These are phyloP conservation scores for Proterorhinus semilunaris DNA, from an alignment of 2,113 vertebrate species.

Conservation along the genomic window DNA sequence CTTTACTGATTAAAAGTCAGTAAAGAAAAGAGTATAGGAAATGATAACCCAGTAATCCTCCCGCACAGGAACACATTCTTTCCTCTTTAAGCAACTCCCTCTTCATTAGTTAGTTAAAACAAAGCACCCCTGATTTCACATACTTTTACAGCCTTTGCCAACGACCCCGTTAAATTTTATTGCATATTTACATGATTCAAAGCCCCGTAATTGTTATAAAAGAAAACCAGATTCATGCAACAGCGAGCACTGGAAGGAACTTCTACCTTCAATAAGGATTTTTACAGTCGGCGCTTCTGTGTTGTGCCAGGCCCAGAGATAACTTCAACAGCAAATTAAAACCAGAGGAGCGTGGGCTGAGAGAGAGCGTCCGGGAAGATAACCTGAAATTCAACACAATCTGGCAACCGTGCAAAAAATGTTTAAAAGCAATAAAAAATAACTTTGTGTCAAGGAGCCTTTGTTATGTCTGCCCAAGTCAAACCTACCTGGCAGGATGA, in stretches of 20 bases:
- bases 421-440: conserved; percentile 41
- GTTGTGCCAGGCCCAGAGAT: conserved; percentile 18
- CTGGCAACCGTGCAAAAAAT: conserved; percentile 30
- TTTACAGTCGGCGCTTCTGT: conserved; percentile 26
- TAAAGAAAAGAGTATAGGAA: neutral
- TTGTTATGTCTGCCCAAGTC: conserved; percentile 44
- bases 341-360: conserved; percentile 26
- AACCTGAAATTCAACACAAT: conserved; percentile 28
- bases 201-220: neutral
- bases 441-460: conserved; percentile 28
- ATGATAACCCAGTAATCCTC: too few species aligned
- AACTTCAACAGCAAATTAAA: conserved; percentile 46
- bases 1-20: neutral
- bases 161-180: neutral
- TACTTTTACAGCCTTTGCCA: neutral
- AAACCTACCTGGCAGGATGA: conserved; percentile 48
- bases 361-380: conserved; percentile 25
- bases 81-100: neutral
- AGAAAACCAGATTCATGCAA: conserved; percentile 8
- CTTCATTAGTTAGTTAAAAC: neutral
- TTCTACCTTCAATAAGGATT: conserved; percentile 34
- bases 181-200: neutral
- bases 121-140: neutral
- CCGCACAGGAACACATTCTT: too few species aligned
- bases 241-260: conserved; percentile 6